Percentiles rank a stretch among this genome's conserved stretches.
Conservation (phyloP, 2,797 vertebrate species). For the Anabas testudineus region DNA sequence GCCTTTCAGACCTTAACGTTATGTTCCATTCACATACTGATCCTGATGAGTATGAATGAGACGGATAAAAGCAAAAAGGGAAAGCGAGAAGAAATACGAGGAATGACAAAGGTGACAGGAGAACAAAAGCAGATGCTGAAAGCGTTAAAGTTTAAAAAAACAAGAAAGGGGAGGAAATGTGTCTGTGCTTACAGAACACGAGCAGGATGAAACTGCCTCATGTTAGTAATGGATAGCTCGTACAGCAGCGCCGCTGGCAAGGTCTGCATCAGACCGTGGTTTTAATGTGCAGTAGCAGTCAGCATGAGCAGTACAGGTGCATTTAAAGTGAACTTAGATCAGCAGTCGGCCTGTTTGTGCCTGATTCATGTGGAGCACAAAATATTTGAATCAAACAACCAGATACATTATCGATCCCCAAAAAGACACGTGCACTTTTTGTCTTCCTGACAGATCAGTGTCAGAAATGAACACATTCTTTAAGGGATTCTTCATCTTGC, state of each 20-base stretch:
- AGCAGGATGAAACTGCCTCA: background rate
- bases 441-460: constrained; percentile 11
- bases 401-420: constrained; percentile 19
- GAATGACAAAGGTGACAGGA: background rate
- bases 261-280: constrained; percentile 18
- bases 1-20: constrained; percentile 11
- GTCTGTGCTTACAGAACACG: background rate
- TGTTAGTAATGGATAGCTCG: background rate
- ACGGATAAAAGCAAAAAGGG: background rate
- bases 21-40: background rate
- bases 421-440: background rate
- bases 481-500: background rate
- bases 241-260: constrained; percentile 12
- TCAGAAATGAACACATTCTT: background rate
- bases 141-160: background rate
- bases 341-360: constrained; percentile 2
- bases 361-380: constrained; percentile 13
- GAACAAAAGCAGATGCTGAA: background rate
- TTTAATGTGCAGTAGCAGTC: constrained; percentile 28
- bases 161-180: background rate
- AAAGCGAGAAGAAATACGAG: background rate
- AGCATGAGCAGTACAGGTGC: constrained; percentile 1
- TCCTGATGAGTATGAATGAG: constrained; percentile 2
- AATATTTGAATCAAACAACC: background rate
- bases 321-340: constrained; percentile 42